Base-by-base conservation (phyloP, 1,140 invertebrate species). In the Danaus melanippus region DNA sequence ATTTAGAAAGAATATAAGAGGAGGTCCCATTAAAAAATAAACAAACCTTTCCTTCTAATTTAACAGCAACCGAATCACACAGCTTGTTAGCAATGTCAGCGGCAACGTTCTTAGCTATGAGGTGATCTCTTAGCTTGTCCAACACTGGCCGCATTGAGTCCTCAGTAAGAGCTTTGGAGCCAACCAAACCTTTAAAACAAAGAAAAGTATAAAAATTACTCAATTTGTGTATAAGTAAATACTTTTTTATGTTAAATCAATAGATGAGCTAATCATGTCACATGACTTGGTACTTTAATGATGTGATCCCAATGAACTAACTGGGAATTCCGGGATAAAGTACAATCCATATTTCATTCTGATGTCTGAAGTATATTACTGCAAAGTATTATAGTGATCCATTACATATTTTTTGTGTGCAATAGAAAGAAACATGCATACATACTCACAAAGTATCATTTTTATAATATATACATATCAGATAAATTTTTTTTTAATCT, bases 41-140 rank as follows among this genome's bases (percentile, higher is more conserved):
- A 43, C 39, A 15, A 21, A 96, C 92, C 89, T 97, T 98, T 60
- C 98, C 98, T 76, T 98, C 95, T 8, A 99, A 88, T 77, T 98
- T 98, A 0, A 89, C 88, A 8, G 94, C 92, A 9, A 99, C 97
- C 5, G 97, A 98, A 49, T 99, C 95, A 79, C 98, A 99, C 9
- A 99, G 87, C 76, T 98, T 98, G 11, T 90, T 88, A 8, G 98
- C 92, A 67, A 99, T 99, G 66, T 99, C 98, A 0, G 96, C 87
- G 32, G 98, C 98, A 2, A 99, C 98, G 87, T 99, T 99, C 84
- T 99, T 99, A 0, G 90, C 89, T 66, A 99, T 99, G 21, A 99
- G 89, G 86, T 98, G 97, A 81, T 99, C 98, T 60, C 94, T 94
- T 88, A 99, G 90, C 85, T 99, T 98, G 47, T 99, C 97, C 58